Conservation (phyloP, 2,797 vertebrate genomes). For the Gambelia wislizenii region DNA sequence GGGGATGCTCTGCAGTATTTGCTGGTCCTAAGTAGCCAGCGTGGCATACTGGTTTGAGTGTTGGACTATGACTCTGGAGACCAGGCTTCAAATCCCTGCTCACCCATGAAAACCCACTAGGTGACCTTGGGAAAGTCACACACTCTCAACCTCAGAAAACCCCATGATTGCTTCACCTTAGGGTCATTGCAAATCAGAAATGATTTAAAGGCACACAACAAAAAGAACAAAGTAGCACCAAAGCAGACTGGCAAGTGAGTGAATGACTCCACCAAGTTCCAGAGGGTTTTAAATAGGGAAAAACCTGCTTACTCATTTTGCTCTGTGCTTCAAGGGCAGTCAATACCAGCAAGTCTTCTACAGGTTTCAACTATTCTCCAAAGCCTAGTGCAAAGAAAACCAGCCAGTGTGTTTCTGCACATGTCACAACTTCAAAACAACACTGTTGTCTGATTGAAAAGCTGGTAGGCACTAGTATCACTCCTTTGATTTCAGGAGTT, state of each 20-base stretch:
- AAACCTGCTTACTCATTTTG: background rate
- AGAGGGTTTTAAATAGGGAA: background rate
- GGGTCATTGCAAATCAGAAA: no score
- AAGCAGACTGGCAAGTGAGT: background rate
- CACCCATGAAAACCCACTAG: no score
- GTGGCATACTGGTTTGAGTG: no score
- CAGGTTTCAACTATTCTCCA: background rate
- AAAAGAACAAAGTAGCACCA: background rate
- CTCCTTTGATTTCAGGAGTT: no score
- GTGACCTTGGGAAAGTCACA: no score
- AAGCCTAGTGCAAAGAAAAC: background rate
- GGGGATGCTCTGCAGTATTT: no score
- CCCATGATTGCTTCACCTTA: no score
- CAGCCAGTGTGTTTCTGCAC: background rate
- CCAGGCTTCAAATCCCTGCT: no score
- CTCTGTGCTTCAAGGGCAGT: background rate
- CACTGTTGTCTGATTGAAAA: background rate
- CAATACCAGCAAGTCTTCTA: background rate
- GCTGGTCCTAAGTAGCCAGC: background rate
- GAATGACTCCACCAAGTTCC: no score
- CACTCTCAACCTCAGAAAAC: no score
- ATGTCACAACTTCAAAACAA: background rate
- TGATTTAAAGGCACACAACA: no score
- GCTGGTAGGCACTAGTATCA: background rate
- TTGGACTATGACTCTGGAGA: no score